Evolutionary conservation across 2,888 invertebrate genomes (phyloP), one percentile per base, ranked within the genome.

Genomic region (Xanthia togata): DNA sequence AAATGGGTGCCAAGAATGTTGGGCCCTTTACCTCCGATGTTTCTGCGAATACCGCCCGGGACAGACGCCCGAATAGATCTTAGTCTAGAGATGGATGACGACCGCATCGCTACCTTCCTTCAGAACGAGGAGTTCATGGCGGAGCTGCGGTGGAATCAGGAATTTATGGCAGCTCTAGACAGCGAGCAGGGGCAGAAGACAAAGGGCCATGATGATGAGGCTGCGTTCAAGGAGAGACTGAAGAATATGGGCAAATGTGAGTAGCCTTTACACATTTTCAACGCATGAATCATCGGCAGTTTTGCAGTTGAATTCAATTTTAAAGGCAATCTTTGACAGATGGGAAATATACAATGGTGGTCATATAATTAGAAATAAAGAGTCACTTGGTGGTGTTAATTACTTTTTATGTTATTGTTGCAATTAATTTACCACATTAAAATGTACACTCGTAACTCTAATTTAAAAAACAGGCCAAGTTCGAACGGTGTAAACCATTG

Each of bases 61-160:
- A 94, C 95, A 35, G 97, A 97, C 76, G 96, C 95, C 0, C 91
- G 96, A 79, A 95, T 96, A 85, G 96, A 96, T 87, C 91, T 96
- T 2, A 96, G 95, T 82, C 88, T 96, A 11, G 98, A 98, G 87
- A 97, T 98, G 91, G 98, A 99, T 84, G 99, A 99, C 91, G 98
- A 99, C 92, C 97, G 98, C 84, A 98, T 98, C 83, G 99, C 99
- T 0, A 97, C 98, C 82, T 98, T 98, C 93, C 96, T 99, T 75
- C 99, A 99, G 93, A 99, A 99, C 90, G 98, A 98, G 91, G 99
- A 99, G 93, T 99, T 99, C 89, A 98, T 99, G 97, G 97, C 98
- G 64, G 98, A 99, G 91, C 95, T 99, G 55, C 97, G 98, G 77
- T 98, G 98, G 97, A 98, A 99, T 93, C 98, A 98, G 92, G 98